Evolutionary conservation across 2,888 invertebrate species (phyloP), one percentile per base, ranked within the genome.

Genomic region (Mythimna impura): DNA sequence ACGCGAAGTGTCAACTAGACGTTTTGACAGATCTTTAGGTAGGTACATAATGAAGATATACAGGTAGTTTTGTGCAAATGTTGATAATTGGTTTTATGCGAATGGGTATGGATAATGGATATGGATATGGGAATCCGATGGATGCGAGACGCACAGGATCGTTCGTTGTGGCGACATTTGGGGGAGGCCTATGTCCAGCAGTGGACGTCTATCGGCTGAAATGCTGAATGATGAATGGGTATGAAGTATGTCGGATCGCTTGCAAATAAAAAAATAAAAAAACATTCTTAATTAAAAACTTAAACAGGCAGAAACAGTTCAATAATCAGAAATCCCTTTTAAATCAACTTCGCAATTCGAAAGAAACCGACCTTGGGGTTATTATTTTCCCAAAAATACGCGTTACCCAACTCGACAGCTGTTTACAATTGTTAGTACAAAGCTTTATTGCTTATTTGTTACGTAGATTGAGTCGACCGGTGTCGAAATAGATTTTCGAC

Each of bases 401-500:
- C 36, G 66, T 81, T 78, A 65, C 67, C 36, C 54, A 78, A 76
- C 40, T 43, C 30, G 30, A 60, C 71, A 71, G 60, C 60, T 69
- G 66, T 82, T 81, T 70, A 75, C 62, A 67, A 77, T 81, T 61
- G 70, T 74, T 65, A 65, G 66, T 75, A 74, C 66, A 71, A 72
- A 72, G 66, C 77, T 77, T 80, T 73, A 78, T 72, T 77, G 73
- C 77, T 62, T 68, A 72, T 76, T 73, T 60, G 78, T 78, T 76
- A 80, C 76, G 80, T 76, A 58, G 63, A 73, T 73, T 50, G 54
- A 66, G 73, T 64, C 66, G 64, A 57, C 50, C 66, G 22, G 75
- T 84, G 76, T 72, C 75, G 85, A 82, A 84, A 85, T 66, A 69
- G 36, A 73, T 84, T 86, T 80, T 84, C 85, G 76, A 82, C 82